Base-by-base conservation (phyloP, 2,888 invertebrate species). In the Brenthis hecate region DNA sequence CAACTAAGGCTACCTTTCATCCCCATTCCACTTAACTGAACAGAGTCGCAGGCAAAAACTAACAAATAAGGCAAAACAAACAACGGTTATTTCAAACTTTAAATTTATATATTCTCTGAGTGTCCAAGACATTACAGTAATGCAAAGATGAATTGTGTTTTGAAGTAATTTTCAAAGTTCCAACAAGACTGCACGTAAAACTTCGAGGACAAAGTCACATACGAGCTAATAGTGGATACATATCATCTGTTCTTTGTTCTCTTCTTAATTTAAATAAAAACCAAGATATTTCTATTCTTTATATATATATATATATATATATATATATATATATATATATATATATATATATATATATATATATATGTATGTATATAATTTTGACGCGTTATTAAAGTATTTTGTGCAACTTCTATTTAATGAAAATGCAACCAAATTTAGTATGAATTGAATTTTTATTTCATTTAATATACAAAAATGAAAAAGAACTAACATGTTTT, bases 111-210 rank as follows among this genome's bases (percentile, higher is more conserved):
- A 43, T 43, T 43, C 36, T 51, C 16, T 62, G 53, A 36, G 51
- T 36, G 62, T 62, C 62, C 62, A 16, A 36, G 47, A 43, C 51
- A 6, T 36, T 62, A 53, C 53, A 19, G 53, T 62, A 62, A 58
- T 58, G 47, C 23, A 58, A 62, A 62, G 62, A 62, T 62, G 62
- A 62, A 53, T 62, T 62, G 53, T 62, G 62, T 62, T 62, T 62
- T 62, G 19, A 53, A 62, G 51, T 53, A 19, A 62, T 53, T 62
- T 19, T 36, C 36, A 13, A 62, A 62, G 53, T 62, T 62, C 4
- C 8, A 43, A 16, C 14, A 62, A 62, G 53, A 62, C 53, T 51
- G 53, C 62, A 32, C 19, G 51, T 62, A 62, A 62, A 62, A 62
- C 62, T 62, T 62, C 36, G 62, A 19, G 32, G 53, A 62, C 62